phyloP scores from a whole-genome alignment of 92 coral and sea anemone genomes.

The Bergia sp. region DNA sequence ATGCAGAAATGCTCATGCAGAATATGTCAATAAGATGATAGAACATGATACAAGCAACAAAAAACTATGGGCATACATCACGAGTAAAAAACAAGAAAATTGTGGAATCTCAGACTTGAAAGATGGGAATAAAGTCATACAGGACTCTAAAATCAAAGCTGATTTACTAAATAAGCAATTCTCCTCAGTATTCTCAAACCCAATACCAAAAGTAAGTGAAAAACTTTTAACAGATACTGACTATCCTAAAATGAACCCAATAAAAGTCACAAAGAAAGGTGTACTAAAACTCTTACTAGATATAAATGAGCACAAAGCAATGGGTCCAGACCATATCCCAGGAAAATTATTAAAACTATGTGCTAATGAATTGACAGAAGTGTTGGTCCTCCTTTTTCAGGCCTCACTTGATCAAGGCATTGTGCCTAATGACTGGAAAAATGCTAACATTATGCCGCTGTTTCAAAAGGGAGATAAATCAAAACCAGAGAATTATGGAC shows the following conservation, averaged over 20 bases:
- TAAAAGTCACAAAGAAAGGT: conserved; percentile 37
- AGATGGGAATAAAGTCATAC: conserved; percentile 19
- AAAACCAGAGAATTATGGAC: too few relatives aligned
- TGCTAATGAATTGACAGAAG: too few relatives aligned
- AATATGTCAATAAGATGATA: background rate
- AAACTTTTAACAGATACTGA: conserved; percentile 31
- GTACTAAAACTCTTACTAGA: conserved; percentile 32
- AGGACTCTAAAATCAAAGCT: conserved; percentile 16
- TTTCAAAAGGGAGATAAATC: too few relatives aligned
- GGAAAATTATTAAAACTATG: too few relatives aligned
- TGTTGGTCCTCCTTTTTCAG: too few relatives aligned
- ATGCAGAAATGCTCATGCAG: background rate
- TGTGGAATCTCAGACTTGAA: background rate
- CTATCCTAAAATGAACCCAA: conserved; percentile 28
- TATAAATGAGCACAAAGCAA: conserved; percentile 36
- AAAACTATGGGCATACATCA: conserved; percentile 19
- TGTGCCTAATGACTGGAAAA: too few relatives aligned
- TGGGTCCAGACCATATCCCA: too few relatives aligned
- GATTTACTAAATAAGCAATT: conserved; percentile 8
- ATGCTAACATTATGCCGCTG: too few relatives aligned
- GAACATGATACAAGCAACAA: conserved; percentile 7
- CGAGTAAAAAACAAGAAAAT: conserved; percentile 1
- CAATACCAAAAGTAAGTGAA: conserved; percentile 38
- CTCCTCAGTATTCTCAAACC: conserved; percentile 35
- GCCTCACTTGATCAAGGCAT: too few relatives aligned